Evolutionary conservation across 2,113 vertebrate species (phyloP).

Genomic region (Sorex araneus): DNA sequence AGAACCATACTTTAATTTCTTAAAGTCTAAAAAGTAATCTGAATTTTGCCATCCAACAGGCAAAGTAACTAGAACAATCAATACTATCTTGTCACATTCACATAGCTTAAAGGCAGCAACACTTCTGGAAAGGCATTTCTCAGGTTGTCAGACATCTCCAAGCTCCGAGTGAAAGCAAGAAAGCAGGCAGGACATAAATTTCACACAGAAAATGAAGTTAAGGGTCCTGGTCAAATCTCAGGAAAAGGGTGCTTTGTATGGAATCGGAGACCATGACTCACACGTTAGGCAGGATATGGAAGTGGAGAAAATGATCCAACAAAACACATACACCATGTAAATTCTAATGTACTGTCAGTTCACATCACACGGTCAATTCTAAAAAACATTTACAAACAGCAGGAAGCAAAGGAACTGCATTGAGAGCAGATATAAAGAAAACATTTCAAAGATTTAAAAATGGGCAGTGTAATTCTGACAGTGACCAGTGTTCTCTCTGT

Average conservation of each 20-base stretch:
- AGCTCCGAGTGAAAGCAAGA: constrained; percentile 63
- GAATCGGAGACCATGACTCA: constrained; percentile 77
- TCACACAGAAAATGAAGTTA: constrained; percentile 69
- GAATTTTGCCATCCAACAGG: constrained; percentile 18
- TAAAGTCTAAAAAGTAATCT: constrained; percentile 9
- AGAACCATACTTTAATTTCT: not conserved
- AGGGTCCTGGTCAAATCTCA: constrained; percentile 74
- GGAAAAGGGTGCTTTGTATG: constrained; percentile 68
- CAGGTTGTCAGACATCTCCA: constrained; percentile 47
- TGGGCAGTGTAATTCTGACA: not conserved
- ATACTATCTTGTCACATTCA: constrained; percentile 12
- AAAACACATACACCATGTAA: constrained; percentile 71
- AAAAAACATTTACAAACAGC: constrained; percentile 70
- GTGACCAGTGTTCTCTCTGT: not conserved
- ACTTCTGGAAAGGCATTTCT: constrained; percentile 72
- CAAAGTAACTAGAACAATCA: not conserved
- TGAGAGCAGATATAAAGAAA: not conserved
- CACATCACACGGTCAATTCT: constrained; percentile 60
- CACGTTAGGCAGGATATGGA: constrained; percentile 73
- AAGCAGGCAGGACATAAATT: constrained; percentile 79
- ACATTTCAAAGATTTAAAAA: not conserved
- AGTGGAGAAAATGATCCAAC: constrained; percentile 67
- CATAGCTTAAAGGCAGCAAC: not conserved
- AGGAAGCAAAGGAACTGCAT: not conserved
- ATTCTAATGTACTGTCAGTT: constrained; percentile 73